These are phyloP conservation scores for Poeciliopsis prolifica DNA, from an alignment of 2,113 vertebrate species.

Conservation along the genomic window DNA sequence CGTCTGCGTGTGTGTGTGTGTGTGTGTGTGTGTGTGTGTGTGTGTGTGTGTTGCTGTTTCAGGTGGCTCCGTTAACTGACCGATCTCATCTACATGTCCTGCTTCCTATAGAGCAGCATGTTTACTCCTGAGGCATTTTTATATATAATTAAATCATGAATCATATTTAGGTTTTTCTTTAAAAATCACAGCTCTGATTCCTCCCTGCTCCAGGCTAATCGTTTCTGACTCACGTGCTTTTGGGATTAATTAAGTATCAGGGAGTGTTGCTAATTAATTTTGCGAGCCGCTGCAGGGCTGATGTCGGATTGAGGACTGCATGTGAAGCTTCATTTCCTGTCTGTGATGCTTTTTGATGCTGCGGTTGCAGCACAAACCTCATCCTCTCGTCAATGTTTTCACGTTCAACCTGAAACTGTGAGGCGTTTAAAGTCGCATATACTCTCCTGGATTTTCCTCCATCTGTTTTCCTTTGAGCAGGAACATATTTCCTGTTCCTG, in stretches of 20 bases:
- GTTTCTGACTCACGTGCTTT: slow-evolving; percentile 24
- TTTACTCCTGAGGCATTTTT: background rate
- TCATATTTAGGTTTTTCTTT: background rate
- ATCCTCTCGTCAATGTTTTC: background rate
- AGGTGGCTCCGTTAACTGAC: slow-evolving; percentile 46
- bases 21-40: slow-evolving; percentile 9
- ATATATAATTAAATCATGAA: background rate
- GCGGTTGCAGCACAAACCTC: background rate
- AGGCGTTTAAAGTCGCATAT: too few species aligned
- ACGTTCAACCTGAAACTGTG: too few species aligned
- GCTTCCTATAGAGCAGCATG: background rate
- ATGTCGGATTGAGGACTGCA: background rate
- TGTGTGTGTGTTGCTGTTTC: slow-evolving; percentile 50
- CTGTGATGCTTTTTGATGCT: background rate
- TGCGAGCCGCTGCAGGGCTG: slow-evolving; percentile 26
- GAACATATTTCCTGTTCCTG: too few species aligned
- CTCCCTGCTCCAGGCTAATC: slow-evolving; percentile 8
- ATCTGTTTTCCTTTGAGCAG: too few species aligned
- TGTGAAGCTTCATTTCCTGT: slow-evolving; percentile 7
- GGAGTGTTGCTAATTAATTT: slow-evolving; percentile 45
- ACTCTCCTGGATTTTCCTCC: too few species aligned
- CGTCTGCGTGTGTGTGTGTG: too few species aligned
- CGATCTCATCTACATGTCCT: slow-evolving; percentile 35
- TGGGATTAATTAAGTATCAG: slow-evolving; percentile 51
- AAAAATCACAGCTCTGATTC: slow-evolving; percentile 12